Percentiles rank a stretch among this genome's conserved stretches.
These are phyloP conservation scores for Aplocera efformata DNA, from an alignment of 2,888 invertebrate genomes.

Conservation along the genomic window DNA sequence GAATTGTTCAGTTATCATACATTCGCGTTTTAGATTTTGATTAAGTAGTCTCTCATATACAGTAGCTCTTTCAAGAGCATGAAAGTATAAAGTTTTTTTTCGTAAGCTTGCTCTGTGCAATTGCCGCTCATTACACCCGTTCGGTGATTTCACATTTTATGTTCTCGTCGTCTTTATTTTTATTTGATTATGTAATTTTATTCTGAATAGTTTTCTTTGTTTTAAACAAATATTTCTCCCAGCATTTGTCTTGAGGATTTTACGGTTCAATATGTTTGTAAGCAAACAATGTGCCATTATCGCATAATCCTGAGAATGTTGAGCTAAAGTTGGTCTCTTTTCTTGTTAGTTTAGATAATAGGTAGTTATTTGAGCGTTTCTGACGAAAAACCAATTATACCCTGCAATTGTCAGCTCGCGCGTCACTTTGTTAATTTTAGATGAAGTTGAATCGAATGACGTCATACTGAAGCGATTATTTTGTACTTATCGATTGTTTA, in stretches of 20 bases:
- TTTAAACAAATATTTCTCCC: constrained; percentile 16
- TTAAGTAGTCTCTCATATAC: constrained; percentile 21
- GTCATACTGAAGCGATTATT: constrained; percentile 27
- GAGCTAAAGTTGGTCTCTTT: constrained; percentile 14
- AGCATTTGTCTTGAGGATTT: constrained; percentile 16
- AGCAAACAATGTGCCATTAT: constrained; percentile 20
- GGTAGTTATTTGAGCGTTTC: constrained; percentile 4
- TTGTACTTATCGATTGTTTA: constrained; percentile 19
- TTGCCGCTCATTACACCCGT: constrained; percentile 36
- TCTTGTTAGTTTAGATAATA: constrained; percentile 10
- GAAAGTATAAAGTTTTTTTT: constrained; percentile 15
- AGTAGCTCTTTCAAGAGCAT: constrained; percentile 13
- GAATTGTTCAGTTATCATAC: constrained; percentile 23
- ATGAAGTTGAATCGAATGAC: constrained; percentile 35
- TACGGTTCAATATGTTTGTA: constrained; percentile 18
- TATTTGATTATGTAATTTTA: constrained; percentile 30
- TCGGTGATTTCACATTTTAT: constrained; percentile 39
- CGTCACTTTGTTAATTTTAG: constrained; percentile 42
- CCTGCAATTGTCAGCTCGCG: constrained; percentile 21
- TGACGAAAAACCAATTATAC: constrained; percentile 3
- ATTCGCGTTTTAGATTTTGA: constrained; percentile 22
- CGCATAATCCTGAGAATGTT: constrained; percentile 16
- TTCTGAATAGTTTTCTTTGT: constrained; percentile 18
- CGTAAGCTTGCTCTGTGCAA: constrained; percentile 12
- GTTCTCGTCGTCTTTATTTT: constrained; percentile 28